phyloP scores from a whole-genome alignment of 2,113 vertebrate genomes.

The Chionodraco myersi region DNA sequence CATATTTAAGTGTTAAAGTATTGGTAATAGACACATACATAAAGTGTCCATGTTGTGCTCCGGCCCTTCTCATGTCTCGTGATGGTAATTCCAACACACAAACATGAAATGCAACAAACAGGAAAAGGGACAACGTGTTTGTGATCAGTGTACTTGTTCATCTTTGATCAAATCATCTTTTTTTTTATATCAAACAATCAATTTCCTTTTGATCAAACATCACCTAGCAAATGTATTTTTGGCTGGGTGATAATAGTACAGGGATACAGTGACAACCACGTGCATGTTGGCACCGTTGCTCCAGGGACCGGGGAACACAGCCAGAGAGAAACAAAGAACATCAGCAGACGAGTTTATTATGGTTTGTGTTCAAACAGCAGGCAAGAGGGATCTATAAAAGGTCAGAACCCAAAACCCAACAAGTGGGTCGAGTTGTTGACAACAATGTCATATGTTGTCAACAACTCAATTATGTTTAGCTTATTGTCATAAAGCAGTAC shows the following conservation, averaged over 20 bases:
- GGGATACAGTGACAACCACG: not conserved
- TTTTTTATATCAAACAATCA: not conserved
- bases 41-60: not conserved
- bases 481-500: too few species aligned
- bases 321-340: not conserved
- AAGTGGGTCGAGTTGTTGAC: too few species aligned
- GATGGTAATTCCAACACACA: not conserved
- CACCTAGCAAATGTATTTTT: not conserved
- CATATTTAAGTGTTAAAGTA: too few species aligned
- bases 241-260: not conserved
- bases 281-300: not conserved
- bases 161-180: not conserved
- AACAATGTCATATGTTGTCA: too few species aligned
- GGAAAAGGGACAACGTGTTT: not conserved
- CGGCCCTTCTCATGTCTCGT: not conserved
- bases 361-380: slow-evolving; percentile 15
- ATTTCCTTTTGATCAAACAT: not conserved
- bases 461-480: too few species aligned
- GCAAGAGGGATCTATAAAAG: not conserved
- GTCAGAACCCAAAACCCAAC: too few species aligned
- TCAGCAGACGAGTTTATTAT: not conserved
- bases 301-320: not conserved
- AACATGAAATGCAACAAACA: not conserved
- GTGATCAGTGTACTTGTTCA: not conserved
- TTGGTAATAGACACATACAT: slow-evolving; percentile 1